phyloP scores from a whole-genome alignment of 2,113 vertebrate genomes.

The Cheilinus undulatus region DNA sequence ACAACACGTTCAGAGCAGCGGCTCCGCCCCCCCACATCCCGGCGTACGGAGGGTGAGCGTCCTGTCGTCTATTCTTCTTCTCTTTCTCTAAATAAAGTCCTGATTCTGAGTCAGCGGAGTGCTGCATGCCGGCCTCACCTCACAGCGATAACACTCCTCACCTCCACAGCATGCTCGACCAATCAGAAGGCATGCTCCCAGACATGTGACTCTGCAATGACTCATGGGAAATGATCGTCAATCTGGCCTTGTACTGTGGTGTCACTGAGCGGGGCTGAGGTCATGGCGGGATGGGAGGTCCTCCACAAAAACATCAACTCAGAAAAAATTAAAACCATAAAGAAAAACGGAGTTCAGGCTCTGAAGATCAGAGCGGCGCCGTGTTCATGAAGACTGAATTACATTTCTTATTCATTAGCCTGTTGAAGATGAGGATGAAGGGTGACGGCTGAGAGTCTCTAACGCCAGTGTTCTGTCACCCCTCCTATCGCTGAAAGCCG shows the following conservation, averaged over 20 bases:
- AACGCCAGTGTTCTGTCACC: too few species aligned
- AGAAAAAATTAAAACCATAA: too few species aligned
- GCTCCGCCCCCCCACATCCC: conserved; percentile 94
- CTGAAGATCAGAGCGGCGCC: too few species aligned
- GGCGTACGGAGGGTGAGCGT: conserved; percentile 94
- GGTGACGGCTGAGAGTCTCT: too few species aligned
- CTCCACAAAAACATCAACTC: conserved; percentile 50
- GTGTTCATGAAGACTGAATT: too few species aligned
- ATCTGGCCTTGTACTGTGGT: conserved; percentile 74
- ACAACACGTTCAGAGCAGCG: conserved; percentile 94
- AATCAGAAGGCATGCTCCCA: conserved; percentile 68
- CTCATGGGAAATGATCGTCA: conserved; percentile 86
- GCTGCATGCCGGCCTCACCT: conserved; percentile 77
- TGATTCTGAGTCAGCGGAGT: conserved; percentile 43
- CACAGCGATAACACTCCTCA: conserved; percentile 44
- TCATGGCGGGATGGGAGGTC: conserved; percentile 44
- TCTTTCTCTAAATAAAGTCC: conserved; percentile 6
- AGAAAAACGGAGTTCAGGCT: too few species aligned
- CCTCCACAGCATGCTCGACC: conserved; percentile 72
- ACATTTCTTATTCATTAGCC: too few species aligned
- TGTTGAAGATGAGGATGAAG: too few species aligned
- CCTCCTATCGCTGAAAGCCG: too few species aligned
- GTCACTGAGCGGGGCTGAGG: conserved; percentile 81
- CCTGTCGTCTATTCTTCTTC: conserved; percentile 4
- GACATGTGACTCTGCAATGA: conserved; percentile 79